Evolutionary conservation across 2,797 vertebrate species (phyloP).

Genomic region (Aselliscus stoliczkanus): DNA sequence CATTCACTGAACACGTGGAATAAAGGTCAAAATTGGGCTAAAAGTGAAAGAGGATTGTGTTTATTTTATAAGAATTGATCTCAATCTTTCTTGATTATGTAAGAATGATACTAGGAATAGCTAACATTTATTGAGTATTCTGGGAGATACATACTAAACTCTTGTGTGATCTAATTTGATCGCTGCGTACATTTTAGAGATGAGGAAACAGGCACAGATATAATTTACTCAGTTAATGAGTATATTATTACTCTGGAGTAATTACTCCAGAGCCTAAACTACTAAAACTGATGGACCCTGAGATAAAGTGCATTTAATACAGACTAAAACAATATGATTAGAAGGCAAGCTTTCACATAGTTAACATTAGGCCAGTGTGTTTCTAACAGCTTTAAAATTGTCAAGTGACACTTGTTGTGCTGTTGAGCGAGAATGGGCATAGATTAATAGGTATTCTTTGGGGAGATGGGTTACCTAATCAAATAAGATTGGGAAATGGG

Average conservation of each 20-base stretch:
- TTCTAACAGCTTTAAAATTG: slow-evolving; percentile 26
- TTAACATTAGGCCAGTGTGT: not conserved
- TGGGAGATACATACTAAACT: not conserved
- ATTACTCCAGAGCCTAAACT: not conserved
- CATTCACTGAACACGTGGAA: not conserved
- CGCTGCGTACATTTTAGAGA: not conserved
- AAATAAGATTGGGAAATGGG: slow-evolving; percentile 10
- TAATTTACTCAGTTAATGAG: not conserved
- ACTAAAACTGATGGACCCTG: not conserved
- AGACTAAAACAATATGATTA: not conserved
- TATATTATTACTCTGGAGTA: too few relatives aligned
- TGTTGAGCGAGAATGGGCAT: not conserved
- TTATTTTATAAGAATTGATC: not conserved
- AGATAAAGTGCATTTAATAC: slow-evolving; percentile 34
- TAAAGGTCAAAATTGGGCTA: not conserved
- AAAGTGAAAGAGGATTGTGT: not conserved
- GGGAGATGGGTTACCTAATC: slow-evolving; percentile 39
- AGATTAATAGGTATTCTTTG: slow-evolving; percentile 33
- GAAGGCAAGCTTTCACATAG: not conserved
- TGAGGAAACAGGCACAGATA: slow-evolving; percentile 11
- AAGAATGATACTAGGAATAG: not conserved
- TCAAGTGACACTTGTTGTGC: not conserved
- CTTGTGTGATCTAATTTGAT: not conserved
- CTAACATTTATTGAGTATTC: not conserved
- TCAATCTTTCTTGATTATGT: not conserved